Base-by-base conservation (phyloP, 2,888 invertebrate genomes). In the Nomada ruficornis region DNA sequence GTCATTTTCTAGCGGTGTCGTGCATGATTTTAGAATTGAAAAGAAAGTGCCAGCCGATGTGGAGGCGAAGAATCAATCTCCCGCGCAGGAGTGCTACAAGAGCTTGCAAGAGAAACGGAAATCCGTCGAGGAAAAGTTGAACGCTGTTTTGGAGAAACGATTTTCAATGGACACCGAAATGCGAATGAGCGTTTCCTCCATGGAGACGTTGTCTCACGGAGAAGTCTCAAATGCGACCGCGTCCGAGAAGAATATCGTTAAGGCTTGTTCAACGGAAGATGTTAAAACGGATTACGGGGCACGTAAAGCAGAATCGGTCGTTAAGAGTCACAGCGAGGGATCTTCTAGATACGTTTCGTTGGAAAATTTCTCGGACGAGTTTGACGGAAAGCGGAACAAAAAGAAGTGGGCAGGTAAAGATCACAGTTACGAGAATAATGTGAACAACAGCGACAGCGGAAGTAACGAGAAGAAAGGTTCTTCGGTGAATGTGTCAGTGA, bases 101-200 rank as follows among this genome's bases (percentile, higher is more conserved):
- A 93, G 90, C 67, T 84, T 94, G n/a, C 92, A 93, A 23, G 91
- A 93, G 15, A 94, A 93, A 67, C 91, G 93, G 11, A 92, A 91
- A 74, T 93, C 93, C 3, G 93, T 94, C 0, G 94, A 94, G 82
- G 92, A 93, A 1, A 93, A 93, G 69, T 80, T 94, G 2, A 94
- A 93, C 42, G 93, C 93, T 1, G 92, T 94, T 18, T 86, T 94
- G 11, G 94, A 93, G 65, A 93, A 92, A 74, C 92, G 92, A 69
- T 89, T 94, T 26, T 91, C 91, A 0, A 92, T 91, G 85, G 93
- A 92, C 20, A 69, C 89, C 9, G 88, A 83, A 9, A 91, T 91
- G 74, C 88, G 89, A 18, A 82, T 85, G 73, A 88, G 77, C n/a
- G 89, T 91, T 63, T 84, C 89, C 36, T 86, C 91, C 7, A 82